Conservation (phyloP, 2,797 vertebrate species). For the Trachops cirrhosus region DNA sequence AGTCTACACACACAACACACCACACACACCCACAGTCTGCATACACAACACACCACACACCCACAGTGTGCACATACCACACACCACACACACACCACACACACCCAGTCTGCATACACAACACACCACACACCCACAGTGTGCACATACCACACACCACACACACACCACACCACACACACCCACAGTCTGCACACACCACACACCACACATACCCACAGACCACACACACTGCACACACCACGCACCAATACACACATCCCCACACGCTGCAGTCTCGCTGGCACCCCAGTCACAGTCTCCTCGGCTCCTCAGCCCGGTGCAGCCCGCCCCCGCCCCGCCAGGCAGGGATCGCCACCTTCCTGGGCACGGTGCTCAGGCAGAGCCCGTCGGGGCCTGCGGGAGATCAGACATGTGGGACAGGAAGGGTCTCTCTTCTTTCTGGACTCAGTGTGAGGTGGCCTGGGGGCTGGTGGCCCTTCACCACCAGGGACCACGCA, state of each 20-base stretch:
- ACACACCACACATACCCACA: neutral
- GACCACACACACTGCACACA: neutral
- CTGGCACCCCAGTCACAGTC: neutral
- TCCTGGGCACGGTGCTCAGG: neutral
- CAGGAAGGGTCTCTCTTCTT: neutral
- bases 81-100: neutral
- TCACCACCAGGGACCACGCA: neutral
- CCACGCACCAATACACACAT: neutral
- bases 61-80: too few species aligned
- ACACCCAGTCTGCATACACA: too few species aligned
- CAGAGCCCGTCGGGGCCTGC: neutral
- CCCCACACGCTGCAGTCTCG: too few species aligned
- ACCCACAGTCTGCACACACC: too few species aligned
- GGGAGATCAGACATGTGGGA: rapidly evolving
- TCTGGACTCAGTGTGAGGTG: rapidly evolving
- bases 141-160: neutral
- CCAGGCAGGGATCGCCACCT: neutral
- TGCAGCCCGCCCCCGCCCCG: neutral
- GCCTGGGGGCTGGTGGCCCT: neutral
- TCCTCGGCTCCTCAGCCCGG: too few species aligned
- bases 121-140: neutral
- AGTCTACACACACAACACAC: too few species aligned
- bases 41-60: neutral
- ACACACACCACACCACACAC: neutral
- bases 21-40: neutral